Conservation (phyloP, 2,888 invertebrate genomes). For the Coelinius sp. region DNA sequence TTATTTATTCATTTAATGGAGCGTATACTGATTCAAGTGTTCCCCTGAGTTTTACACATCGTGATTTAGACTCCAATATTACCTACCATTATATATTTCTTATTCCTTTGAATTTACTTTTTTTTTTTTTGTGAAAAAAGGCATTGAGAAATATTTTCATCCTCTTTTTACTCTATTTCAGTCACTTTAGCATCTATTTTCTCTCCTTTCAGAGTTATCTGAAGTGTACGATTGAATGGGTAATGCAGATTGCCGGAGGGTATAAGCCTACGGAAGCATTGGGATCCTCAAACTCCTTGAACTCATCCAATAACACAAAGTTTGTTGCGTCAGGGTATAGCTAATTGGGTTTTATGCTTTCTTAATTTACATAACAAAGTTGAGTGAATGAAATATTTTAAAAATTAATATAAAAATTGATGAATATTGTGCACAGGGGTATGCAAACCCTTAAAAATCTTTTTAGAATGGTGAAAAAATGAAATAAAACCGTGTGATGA, state of each 20-base stretch:
- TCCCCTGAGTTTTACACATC: background rate
- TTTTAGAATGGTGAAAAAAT: too few relatives aligned
- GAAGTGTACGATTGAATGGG: background rate
- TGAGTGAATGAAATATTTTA: background rate
- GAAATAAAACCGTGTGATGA: too few relatives aligned
- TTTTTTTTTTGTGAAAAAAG: background rate
- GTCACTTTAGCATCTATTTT: background rate
- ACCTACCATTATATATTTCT: background rate
- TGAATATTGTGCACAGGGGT: too few relatives aligned
- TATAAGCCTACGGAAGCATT: background rate
- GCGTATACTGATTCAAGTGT: background rate
- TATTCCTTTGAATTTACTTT: too few relatives aligned
- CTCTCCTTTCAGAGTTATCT: background rate
- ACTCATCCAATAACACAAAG: conserved; percentile 5
- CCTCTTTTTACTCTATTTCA: background rate
- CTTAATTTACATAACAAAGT: background rate
- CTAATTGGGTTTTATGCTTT: background rate
- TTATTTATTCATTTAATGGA: conserved; percentile 9
- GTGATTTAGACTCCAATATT: background rate
- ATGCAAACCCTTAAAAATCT: too few relatives aligned
- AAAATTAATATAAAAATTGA: background rate
- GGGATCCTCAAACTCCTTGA: conserved; percentile 1
- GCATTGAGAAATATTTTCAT: conserved; percentile 1
- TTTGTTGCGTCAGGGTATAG: background rate
- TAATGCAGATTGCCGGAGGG: conserved; percentile 27